Evolutionary conservation across 2,113 vertebrate species (phyloP).

Genomic region (Dipodomys stephensi): DNA sequence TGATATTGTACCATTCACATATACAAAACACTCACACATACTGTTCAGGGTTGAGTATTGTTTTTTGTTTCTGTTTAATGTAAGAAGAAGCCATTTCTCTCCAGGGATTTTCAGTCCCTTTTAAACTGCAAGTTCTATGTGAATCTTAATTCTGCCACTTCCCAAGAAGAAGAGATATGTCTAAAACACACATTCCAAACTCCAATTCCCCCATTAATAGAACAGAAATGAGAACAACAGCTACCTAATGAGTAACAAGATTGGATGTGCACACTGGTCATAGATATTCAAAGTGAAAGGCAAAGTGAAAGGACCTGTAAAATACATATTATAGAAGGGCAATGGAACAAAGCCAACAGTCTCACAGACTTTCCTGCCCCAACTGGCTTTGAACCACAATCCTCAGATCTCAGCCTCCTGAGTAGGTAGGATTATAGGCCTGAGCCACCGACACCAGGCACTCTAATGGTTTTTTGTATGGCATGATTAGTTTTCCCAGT

Average conservation of each 20-base stretch:
- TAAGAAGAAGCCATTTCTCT: background rate
- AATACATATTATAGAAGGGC: background rate
- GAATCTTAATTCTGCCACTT: background rate
- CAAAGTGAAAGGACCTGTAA: background rate
- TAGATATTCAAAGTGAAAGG: background rate
- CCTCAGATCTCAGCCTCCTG: too few relatives aligned
- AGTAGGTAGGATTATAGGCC: too few relatives aligned
- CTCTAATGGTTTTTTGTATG: background rate
- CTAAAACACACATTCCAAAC: background rate
- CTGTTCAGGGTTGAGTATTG: background rate
- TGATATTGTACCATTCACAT: background rate
- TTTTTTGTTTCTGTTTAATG: background rate
- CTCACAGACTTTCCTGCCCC: too few relatives aligned
- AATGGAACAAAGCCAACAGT: background rate
- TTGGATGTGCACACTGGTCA: background rate
- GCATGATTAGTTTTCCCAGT: background rate
- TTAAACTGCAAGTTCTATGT: background rate
- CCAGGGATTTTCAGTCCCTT: background rate
- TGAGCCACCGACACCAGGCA: too few relatives aligned
- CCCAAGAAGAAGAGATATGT: background rate
- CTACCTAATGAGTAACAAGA: background rate
- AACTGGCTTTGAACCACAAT: too few relatives aligned
- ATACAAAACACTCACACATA: background rate
- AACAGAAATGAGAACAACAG: background rate
- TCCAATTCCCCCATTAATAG: background rate